Conservation (phyloP, 2,888 invertebrate species). For the Aproaerema taeniolella region DNA sequence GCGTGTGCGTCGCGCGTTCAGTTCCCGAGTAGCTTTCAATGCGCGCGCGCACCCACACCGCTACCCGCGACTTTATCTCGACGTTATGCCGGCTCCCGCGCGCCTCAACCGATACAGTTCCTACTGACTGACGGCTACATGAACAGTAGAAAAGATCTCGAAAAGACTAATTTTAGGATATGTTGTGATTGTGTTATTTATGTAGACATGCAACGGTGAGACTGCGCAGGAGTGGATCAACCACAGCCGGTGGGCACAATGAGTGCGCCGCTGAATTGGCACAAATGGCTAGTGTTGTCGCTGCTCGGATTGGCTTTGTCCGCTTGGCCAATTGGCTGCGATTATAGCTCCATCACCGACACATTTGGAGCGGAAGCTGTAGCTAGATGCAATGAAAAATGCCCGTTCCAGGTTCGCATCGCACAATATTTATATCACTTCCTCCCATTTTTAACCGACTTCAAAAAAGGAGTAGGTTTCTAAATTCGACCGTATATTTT, state of each 20-base stretch:
- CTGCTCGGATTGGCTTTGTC: slow-evolving; percentile 76
- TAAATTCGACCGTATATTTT: too few relatives aligned
- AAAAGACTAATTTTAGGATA: slow-evolving; percentile 20
- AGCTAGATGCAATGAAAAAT: slow-evolving; percentile 70
- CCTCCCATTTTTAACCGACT: too few relatives aligned
- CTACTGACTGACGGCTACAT: neutral
- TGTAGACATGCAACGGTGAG: slow-evolving; percentile 40
- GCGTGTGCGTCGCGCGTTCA: slow-evolving; percentile 44
- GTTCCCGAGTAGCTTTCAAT: slow-evolving; percentile 56
- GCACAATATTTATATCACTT: slow-evolving; percentile 13
- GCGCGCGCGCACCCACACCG: slow-evolving; percentile 53
- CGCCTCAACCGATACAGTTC: slow-evolving; percentile 13
- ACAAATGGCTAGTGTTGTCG: slow-evolving; percentile 74
- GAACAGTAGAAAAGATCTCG: slow-evolving; percentile 1
- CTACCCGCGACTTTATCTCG: slow-evolving; percentile 31
- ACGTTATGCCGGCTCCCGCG: slow-evolving; percentile 41
- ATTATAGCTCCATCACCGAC: slow-evolving; percentile 74
- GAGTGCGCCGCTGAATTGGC: slow-evolving; percentile 71
- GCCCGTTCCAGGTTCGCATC: slow-evolving; percentile 68
- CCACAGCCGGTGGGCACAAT: slow-evolving; percentile 48
- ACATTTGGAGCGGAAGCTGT: slow-evolving; percentile 76
- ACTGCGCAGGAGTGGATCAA: slow-evolving; percentile 35
- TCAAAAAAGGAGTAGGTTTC: too few relatives aligned
- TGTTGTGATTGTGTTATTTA: slow-evolving; percentile 29
- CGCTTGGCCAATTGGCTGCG: slow-evolving; percentile 74